A percentile compares a stretch with the other conserved stretches of the same genome.
phyloP scores from a whole-genome alignment of 2,113 vertebrate genomes.

The Lamprologus callipterus region DNA sequence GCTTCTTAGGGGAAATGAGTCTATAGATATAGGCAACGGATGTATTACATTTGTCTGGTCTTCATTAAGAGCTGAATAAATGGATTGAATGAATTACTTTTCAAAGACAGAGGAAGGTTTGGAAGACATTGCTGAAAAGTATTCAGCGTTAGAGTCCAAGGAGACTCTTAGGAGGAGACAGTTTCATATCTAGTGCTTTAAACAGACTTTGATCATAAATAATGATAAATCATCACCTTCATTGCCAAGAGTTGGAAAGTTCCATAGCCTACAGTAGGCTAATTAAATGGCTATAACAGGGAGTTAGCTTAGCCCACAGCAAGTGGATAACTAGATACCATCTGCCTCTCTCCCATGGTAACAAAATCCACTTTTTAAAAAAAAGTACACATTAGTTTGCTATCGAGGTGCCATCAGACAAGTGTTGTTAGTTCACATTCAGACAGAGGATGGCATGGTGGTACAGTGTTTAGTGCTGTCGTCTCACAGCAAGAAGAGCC shows the following conservation, averaged over 20 bases:
- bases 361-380: background rate
- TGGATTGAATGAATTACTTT: background rate
- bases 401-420: background rate
- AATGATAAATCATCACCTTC: background rate
- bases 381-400: rapidly evolving
- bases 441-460: background rate
- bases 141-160: background rate
- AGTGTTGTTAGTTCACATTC: background rate
- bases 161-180: background rate
- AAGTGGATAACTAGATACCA: background rate
- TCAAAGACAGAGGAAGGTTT: background rate
- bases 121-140: background rate
- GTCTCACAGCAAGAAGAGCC: background rate
- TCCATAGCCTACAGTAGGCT: background rate
- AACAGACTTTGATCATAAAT: background rate
- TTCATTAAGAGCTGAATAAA: background rate
- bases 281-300: background rate
- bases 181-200: background rate
- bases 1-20: slow-evolving; percentile 8
- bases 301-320: background rate
- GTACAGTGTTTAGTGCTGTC: background rate
- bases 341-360: background rate
- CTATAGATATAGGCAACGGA: background rate
- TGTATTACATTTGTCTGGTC: background rate
- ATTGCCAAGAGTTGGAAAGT: background rate